Evolutionary conservation across 2,113 vertebrate genomes (phyloP), one percentile per base, ranked within the genome.

Genomic region (Myrmophylax atrothorax): DNA sequence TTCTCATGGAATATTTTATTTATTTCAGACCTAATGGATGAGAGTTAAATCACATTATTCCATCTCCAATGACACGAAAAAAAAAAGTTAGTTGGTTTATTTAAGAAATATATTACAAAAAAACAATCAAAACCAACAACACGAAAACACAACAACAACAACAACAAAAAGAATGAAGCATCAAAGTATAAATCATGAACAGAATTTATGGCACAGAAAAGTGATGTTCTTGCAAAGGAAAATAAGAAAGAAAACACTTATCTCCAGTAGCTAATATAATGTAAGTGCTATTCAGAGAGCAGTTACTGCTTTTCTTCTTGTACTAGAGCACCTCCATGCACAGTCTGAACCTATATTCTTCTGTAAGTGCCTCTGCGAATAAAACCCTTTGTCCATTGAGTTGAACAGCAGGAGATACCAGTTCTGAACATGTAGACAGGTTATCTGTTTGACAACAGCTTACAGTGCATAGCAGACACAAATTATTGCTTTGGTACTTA

Each of bases 41-140:
- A 97, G 44, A 86, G 78, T 87, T 93, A 81, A 91, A 67, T 92
- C 77, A 90, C 49, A 80, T 79, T 96, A 94, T 85, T 96, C 91
- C 78, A 79, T 89, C 88, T 97, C 78, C 85, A 67, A 31, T 94
- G 93, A 96, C 95, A 97, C n/a, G n/a, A 96, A 97, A 97, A 96
- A 97, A 96, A 92, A 96, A 84, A 97, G 94, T 55, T 91, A 92
- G 94, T 93, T 96, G 74, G 52, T 95, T 97, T 97, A 95, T 95
- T 96, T 97, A 90, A 86, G 78, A 96, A 96, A 96, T 70, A 91
- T 18, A 79, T 75, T 95, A 75, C 84, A 96, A 96, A 96, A 93
- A 74, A 53, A n/a, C 92, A 42, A 23, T 4, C 20, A 72, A 72
- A 55, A 96, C 4, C 25, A 84, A 88, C 38, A 14, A 42, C n/a